Evolutionary conservation across 2,797 vertebrate genomes (phyloP).

Genomic region (Sebastes variabilis): DNA sequence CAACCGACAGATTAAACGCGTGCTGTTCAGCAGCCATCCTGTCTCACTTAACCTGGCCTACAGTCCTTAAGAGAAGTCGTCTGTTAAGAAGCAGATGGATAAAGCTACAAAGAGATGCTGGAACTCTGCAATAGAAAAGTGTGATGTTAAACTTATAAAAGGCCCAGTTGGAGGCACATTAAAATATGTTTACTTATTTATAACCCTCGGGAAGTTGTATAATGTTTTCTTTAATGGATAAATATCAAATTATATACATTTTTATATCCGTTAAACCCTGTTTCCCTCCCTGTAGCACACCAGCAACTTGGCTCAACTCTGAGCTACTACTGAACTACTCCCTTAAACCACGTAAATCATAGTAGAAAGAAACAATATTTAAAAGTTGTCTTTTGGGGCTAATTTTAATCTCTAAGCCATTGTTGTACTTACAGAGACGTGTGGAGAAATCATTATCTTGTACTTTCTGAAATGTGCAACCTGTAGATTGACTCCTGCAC

Average conservation of each 20-base stretch:
- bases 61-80: constrained; percentile 38
- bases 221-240: background rate
- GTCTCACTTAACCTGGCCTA: constrained; percentile 62
- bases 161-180: background rate
- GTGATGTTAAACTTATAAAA: background rate
- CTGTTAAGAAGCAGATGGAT: constrained; percentile 4
- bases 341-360: background rate
- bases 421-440: background rate
- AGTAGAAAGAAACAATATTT: background rate
- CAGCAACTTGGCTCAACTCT: background rate
- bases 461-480: constrained; percentile 8
- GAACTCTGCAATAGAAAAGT: background rate
- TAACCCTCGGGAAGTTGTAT: background rate
- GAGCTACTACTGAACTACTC: background rate
- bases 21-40: constrained; percentile 50
- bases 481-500: background rate
- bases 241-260: background rate
- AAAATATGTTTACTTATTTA: background rate
- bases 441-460: background rate
- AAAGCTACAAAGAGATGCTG: background rate
- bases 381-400: background rate
- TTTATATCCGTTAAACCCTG: background rate
- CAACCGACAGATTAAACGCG: constrained; percentile 62
- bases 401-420: background rate
- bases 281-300: background rate